Evolutionary conservation across 2,797 vertebrate species (phyloP).

Genomic region (Protosalanx chinensis): DNA sequence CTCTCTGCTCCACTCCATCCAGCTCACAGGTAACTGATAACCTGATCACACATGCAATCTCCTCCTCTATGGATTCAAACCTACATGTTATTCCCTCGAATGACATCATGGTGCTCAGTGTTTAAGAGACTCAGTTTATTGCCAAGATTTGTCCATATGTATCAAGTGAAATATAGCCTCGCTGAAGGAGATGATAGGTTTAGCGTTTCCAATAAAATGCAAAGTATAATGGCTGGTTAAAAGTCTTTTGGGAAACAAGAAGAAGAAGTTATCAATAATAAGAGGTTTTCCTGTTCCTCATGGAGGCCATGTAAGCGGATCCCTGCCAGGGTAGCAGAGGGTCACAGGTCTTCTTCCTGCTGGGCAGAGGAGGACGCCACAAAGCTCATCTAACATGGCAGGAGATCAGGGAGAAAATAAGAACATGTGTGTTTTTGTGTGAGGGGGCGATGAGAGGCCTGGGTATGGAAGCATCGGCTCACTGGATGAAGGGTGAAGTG

Average conservation of each 20-base stretch:
- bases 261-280: no score
- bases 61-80: conserved; percentile 24
- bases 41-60: background rate
- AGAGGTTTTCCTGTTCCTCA: no score
- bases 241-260: conserved; percentile 31
- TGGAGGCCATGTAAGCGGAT: no score
- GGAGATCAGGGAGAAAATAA: background rate
- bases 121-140: background rate
- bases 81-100: no score
- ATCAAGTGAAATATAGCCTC: conserved; percentile 27
- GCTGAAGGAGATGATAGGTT: conserved; percentile 48
- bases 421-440: background rate
- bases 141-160: conserved; percentile 1
- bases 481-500: no score
- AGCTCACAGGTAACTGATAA: background rate
- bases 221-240: conserved; percentile 26
- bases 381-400: conserved; percentile 55
- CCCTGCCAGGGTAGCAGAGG: conserved; percentile 36
- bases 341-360: conserved; percentile 59
- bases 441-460: background rate
- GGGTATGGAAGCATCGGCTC: background rate
- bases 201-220: conserved; percentile 30
- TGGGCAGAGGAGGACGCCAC: conserved; percentile 48
- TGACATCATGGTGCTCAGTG: no score
- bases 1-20: conserved; percentile 28